Evolutionary conservation across 2,888 invertebrate genomes (phyloP), one percentile per base, ranked within the genome.

Genomic region (Drosophila differens): DNA sequence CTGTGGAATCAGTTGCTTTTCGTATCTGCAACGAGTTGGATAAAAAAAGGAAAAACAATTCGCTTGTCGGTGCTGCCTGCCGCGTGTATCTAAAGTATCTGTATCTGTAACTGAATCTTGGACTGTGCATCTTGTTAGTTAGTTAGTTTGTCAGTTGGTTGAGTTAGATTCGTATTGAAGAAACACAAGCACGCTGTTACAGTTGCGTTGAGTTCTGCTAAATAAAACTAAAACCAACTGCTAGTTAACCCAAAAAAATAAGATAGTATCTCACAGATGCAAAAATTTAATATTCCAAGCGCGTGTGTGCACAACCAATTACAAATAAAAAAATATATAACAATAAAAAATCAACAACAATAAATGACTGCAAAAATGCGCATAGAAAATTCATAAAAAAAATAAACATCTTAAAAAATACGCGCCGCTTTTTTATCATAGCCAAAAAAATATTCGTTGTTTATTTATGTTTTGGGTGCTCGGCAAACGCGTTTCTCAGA

Each of bases 21-120:
- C 74, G 83, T 81, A 82, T 83, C 81, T 87, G 82, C 83, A 85
- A 80, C 84, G 89, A 81, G 84, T 84, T 82, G 91, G 89, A 83
- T 85, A 78, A 47, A 25, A 9, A 16, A 14, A 41, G n/a, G 22
- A 16, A 16, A 41, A 47, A 72, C 75, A 76, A 69, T 76, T 74
- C 76, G 83, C 79, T 59, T 79, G 76, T 75, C 79, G 74, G 72
- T 81, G 69, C 72, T 70, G 82, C 67, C 55, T 37, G 61, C 70
- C 72, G 67, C 65, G 54, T 54, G 35, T 54, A 25, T 35, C 47
- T 22, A 16, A 22, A 25, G 70, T 65, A 65, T 81, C 65, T 67
- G 35, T 64, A 35, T 60, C 25, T 68, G 55, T 28, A 22, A 22
- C 25, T 55, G 35, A 16, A 33, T 58, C 57, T 76, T 44, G 60